These are phyloP conservation scores for Celastrina argiolus DNA, from an alignment of 2,888 invertebrate species.

Conservation along the genomic window DNA sequence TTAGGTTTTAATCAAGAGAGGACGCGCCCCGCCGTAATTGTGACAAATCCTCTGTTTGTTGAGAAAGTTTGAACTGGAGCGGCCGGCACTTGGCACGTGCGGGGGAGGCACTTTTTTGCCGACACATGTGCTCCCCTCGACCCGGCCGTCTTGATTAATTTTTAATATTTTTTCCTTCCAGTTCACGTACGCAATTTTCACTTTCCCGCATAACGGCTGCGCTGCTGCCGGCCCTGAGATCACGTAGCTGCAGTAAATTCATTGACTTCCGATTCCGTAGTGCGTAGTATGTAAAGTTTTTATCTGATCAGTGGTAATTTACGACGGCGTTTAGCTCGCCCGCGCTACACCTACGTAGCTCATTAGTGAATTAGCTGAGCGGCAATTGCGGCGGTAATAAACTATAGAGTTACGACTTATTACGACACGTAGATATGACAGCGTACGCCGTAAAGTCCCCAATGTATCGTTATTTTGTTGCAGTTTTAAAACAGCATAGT, in stretches of 20 bases:
- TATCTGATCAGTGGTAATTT: conserved; percentile 58
- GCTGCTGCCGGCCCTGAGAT: conserved; percentile 39
- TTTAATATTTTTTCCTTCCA: conserved; percentile 76
- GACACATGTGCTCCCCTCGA: conserved; percentile 70
- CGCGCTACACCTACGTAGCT: conserved; percentile 75
- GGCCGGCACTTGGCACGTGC: conserved; percentile 73
- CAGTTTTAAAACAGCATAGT: not conserved
- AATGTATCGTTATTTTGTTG: not conserved
- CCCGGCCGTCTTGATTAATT: conserved; percentile 68
- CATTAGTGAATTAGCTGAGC: conserved; percentile 74
- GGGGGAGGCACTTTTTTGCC: conserved; percentile 73
- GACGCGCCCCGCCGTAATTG: conserved; percentile 74
- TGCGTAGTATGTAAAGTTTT: conserved; percentile 47
- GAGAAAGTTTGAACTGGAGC: conserved; percentile 75
- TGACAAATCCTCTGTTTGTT: conserved; percentile 79
- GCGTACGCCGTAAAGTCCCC: not conserved
- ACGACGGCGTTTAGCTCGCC: conserved; percentile 65
- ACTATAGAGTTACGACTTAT: conserved; percentile 53
- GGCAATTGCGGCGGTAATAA: conserved; percentile 71
- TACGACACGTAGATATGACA: conserved; percentile 34
- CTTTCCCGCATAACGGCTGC: conserved; percentile 59
- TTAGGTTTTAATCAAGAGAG: conserved; percentile 79
- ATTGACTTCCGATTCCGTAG: conserved; percentile 44
- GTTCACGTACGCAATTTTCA: conserved; percentile 78
- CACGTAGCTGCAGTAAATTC: conserved; percentile 47